Base-by-base conservation (phyloP, 2,797 vertebrate genomes). In the Borostomias antarcticus region DNA sequence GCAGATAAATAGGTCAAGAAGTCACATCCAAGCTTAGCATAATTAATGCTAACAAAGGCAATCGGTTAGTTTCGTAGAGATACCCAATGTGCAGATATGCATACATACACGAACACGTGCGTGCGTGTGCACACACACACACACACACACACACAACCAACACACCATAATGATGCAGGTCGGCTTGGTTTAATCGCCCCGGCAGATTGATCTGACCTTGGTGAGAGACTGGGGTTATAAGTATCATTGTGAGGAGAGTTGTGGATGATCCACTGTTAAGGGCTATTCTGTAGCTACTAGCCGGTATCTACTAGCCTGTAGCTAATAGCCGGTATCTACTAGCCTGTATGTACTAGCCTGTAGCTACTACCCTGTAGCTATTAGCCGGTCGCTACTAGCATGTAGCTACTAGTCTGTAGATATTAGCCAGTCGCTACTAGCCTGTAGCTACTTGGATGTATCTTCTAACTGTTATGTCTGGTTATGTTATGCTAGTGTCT, bases 141-240 rank as follows among this genome's bases (percentile, higher is more conserved):
- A 2, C 3, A 29, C 45, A 28, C 43, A 45, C 21, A 33, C 59
- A 68, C 47, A 61, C 59, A 70, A 52, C 30, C 35, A 23, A 25
- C 63, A 58, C 70, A 50, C 35, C 60, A n/a, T n/a, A 35, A 43
- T 71, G 69, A 83, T 82, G 70, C 70, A 81, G 83, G 85, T 87
- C 82, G 85, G n/a, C 15, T 33, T 40, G 59, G 70, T 83, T 77
- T 83, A 84, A 85, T 88, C 75, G 77, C 67, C 64, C 82, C 75
- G 79, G 68, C 76, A 15, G 2, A 66, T 72, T 74, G 77, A 70
- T 64, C 23, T 64, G 50, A 69, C 58, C 43, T 11, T 58, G 50
- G 23, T 23, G 26, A 71, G 37, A 62, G 67, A 70, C 74, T 64
- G 6, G 15, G 60, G 59, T 76, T 81, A 70, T 15, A n/a, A 85